phyloP scores from a whole-genome alignment of 2,113 vertebrate genomes.

The Elaphurus davidianus region DNA sequence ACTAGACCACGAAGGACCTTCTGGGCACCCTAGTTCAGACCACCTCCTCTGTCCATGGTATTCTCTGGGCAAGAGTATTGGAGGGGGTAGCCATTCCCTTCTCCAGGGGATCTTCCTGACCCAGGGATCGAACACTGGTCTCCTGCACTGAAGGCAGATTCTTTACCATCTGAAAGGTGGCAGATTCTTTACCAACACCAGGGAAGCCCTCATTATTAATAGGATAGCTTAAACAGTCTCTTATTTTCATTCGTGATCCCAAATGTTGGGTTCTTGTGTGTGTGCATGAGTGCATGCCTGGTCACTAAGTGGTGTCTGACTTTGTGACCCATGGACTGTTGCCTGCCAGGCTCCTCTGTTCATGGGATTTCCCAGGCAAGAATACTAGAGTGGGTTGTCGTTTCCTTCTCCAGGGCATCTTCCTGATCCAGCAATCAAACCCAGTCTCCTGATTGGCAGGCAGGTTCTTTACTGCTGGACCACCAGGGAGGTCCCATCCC shows the following conservation, averaged over 20 bases:
- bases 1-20: background rate
- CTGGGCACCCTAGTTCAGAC: background rate
- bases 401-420: background rate
- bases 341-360: background rate
- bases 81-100: background rate
- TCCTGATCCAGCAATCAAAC: background rate
- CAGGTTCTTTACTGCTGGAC: background rate
- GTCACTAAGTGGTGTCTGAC: background rate
- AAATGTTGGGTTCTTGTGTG: background rate
- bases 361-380: background rate
- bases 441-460: background rate
- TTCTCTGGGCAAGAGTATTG: background rate
- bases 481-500: background rate
- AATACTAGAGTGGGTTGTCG: background rate
- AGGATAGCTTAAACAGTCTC: background rate
- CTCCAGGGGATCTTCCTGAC: background rate
- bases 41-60: background rate
- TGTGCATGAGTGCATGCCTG: rapidly evolving
- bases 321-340: background rate
- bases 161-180: background rate
- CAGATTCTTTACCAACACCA: background rate
- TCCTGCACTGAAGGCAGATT: background rate
- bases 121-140: background rate
- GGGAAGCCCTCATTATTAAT: background rate
- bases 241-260: background rate